Evolutionary conservation across 2,113 vertebrate species (phyloP).

Genomic region (Bubalus kerabau): DNA sequence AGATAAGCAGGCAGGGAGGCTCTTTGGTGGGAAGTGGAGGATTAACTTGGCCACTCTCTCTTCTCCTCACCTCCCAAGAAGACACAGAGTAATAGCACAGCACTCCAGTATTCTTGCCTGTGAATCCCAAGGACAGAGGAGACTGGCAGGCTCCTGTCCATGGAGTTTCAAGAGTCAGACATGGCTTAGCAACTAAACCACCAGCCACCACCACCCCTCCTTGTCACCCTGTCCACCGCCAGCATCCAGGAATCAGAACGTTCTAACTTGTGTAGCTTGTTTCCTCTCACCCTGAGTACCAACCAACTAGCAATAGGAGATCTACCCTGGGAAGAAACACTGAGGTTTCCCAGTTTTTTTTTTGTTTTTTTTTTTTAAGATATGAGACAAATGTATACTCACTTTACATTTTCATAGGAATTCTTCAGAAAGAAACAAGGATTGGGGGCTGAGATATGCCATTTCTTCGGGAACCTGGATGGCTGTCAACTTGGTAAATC

Average conservation of each 20-base stretch:
- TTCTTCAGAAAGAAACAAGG: neutral
- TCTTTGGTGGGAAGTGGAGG: neutral
- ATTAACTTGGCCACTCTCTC: neutral
- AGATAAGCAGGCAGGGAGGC: neutral
- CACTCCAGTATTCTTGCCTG: neutral
- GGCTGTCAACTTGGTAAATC: neutral
- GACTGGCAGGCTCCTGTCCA: neutral
- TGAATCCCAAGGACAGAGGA: neutral
- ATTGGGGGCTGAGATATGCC: neutral
- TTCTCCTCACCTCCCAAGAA: neutral
- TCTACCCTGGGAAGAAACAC: neutral
- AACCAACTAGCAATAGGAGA: neutral
- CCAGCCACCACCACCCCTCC: neutral
- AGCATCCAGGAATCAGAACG: neutral
- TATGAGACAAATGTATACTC: neutral
- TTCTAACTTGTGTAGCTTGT: neutral
- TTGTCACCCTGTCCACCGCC: neutral
- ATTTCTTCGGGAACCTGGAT: neutral
- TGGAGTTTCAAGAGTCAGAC: neutral
- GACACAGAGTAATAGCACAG: neutral
- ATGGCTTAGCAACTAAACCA: neutral
- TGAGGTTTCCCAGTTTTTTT: neutral
- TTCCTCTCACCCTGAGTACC: no score
- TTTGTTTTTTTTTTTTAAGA: neutral
- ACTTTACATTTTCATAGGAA: neutral